These are phyloP conservation scores for Agapornis roseicollis DNA, from an alignment of 2,113 vertebrate species.

Conservation along the genomic window DNA sequence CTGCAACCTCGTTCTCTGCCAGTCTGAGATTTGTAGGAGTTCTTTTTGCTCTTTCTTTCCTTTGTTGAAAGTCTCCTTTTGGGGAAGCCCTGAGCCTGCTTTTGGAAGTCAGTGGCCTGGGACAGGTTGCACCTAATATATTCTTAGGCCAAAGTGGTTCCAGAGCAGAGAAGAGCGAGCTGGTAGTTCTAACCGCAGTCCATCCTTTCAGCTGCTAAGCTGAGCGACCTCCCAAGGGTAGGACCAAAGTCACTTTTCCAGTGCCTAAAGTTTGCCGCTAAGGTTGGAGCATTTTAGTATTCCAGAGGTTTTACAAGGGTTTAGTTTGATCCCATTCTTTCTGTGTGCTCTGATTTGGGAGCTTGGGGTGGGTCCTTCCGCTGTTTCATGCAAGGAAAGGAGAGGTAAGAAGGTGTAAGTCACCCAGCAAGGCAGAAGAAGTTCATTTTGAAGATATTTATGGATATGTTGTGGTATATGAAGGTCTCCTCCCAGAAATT, in stretches of 20 bases:
- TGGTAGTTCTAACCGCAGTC: neutral
- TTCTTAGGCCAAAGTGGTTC: neutral
- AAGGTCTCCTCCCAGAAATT: neutral
- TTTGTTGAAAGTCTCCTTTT: neutral
- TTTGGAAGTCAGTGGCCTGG: neutral
- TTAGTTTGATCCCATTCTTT: neutral
- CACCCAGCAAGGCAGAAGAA: neutral
- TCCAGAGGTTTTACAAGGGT: neutral
- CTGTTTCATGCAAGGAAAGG: neutral
- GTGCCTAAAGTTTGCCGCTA: neutral
- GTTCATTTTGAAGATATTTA: neutral
- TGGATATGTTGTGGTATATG: neutral
- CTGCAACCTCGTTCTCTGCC: neutral
- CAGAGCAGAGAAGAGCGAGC: neutral
- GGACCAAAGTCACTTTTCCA: neutral
- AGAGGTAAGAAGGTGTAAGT: neutral
- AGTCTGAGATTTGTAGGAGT: neutral
- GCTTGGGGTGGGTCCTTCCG: neutral
- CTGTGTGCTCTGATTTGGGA: neutral
- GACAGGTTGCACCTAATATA: neutral
- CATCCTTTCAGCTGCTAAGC: neutral
- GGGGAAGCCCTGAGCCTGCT: neutral
- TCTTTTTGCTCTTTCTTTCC: neutral
- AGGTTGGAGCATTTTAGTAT: neutral
- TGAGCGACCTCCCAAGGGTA: neutral